A percentile compares a stretch with the other conserved stretches of the same genome.
Conservation (phyloP, 2,797 vertebrate genomes). For the Halcyon leucocephala region DNA sequence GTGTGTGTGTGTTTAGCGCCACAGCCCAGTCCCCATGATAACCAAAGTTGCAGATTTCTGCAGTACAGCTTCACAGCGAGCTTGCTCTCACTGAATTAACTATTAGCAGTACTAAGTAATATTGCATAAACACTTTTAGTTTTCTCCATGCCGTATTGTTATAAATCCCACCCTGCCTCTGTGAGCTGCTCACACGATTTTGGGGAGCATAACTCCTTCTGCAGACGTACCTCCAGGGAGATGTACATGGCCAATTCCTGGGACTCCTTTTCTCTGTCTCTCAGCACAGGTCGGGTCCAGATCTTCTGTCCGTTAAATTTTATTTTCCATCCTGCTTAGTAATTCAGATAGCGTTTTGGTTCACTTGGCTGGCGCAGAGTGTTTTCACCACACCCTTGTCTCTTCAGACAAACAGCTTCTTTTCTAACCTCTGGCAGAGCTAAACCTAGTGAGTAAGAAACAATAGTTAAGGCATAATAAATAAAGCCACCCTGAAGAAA, state of each 20-base stretch:
- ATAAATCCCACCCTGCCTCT: not conserved
- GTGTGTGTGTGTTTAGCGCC: not conserved
- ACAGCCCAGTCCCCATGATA: not conserved
- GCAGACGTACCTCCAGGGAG: not conserved
- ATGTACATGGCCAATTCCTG: not conserved
- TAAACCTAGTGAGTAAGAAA: slow-evolving; percentile 27
- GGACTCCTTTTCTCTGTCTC: not conserved
- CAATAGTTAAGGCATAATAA: slow-evolving; percentile 46
- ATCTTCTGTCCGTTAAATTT: not conserved
- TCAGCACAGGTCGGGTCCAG: not conserved
- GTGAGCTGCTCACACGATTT: not conserved
- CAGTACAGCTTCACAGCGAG: not conserved
- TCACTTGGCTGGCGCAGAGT: not conserved
- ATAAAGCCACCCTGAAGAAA: slow-evolving; percentile 53
- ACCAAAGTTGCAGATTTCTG: not conserved
- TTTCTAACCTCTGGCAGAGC: slow-evolving; percentile 20
- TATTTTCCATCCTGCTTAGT: not conserved
- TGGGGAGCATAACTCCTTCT: not conserved
- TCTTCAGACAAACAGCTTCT: slow-evolving; percentile 39
- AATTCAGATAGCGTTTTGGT: slow-evolving; percentile 8
- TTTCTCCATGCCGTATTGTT: not conserved
- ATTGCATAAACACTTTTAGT: not conserved
- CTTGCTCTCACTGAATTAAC: not conserved
- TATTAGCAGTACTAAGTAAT: not conserved
- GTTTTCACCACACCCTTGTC: slow-evolving; percentile 41